Evolutionary conservation across 2,797 vertebrate species (phyloP), one percentile per base, ranked within the genome.

Genomic region (Toxotes lorentzi): DNA sequence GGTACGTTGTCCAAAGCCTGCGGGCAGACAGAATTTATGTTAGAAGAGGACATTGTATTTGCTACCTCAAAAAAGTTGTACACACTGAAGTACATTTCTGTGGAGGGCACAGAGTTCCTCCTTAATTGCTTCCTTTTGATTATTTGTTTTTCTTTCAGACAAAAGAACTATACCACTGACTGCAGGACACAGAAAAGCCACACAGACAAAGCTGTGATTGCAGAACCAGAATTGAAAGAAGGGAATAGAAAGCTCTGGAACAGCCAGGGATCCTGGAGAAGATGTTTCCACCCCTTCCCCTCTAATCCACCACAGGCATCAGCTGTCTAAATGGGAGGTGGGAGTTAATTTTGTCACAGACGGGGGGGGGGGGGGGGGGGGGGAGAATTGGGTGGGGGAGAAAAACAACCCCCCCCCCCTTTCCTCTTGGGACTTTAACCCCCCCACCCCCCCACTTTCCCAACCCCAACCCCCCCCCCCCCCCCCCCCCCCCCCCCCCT

Each of bases 1-100:
- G 98, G 98, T 69, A 99, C 92, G 0, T 95, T 97, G 11, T 99
- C 98, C 81, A 99, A 87, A 65, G 84, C 98, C 98, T 99, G 85
- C 19, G 24, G 43, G 76, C 1, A 51, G 3, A 78, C 4, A 54
- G 7, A 27, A n/a, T 10, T 34, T 2, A 24, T 12, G 7, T 30
- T 47, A 9, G 34, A 68, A 23, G 24, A 16, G 47, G 9, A n/a
- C 17, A 57, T 9, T n/a, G 8, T 12, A 2, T 23, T 21, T 51
- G 45, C 19, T 53, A 27, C 27, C 14, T 12, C 21, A 7, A 34
- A 13, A 40, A 7, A 30, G 8, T 2, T 11, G 11, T 7, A 54
- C 23, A 68, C 32, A 27, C 4, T 5, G 10, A 32, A 6, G 27
- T 9, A 23, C n/a, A 40, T 45, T 35, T 21, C 21, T 34, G 8